phyloP scores from a whole-genome alignment of 2,113 vertebrate species.

The Silurus meridionalis region DNA sequence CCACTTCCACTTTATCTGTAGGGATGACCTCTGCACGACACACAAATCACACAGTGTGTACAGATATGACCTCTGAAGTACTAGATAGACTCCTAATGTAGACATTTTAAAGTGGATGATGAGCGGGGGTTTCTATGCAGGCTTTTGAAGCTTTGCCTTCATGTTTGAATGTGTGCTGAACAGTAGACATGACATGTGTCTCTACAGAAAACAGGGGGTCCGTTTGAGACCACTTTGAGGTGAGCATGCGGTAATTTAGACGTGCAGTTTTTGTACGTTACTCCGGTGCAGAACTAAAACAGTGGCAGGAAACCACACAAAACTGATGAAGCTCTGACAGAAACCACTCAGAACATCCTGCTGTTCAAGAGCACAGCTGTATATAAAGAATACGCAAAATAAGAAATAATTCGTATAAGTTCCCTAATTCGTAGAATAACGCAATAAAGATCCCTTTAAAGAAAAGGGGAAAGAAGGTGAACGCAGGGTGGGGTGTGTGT shows the following conservation, averaged over 20 bases:
- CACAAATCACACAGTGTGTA: neutral
- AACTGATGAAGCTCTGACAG: too few species aligned
- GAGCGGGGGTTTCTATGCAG: neutral
- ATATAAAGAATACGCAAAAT: neutral
- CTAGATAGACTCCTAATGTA: too few species aligned
- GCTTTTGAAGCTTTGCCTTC: too few species aligned
- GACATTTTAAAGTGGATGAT: neutral
- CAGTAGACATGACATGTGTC: neutral
- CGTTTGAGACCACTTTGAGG: neutral
- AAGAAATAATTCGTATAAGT: neutral
- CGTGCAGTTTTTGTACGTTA: neutral
- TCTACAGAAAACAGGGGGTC: neutral
- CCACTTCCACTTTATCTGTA: constrained; percentile 84
- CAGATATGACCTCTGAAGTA: neutral
- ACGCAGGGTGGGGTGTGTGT: neutral
- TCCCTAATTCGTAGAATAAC: too few species aligned
- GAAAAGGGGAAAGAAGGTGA: too few species aligned
- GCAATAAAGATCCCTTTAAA: too few species aligned
- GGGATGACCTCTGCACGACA: constrained; percentile 77
- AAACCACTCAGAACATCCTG: neutral
- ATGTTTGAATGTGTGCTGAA: too few species aligned
- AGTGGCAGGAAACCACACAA: neutral
- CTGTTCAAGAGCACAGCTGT: neutral
- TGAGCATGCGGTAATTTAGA: neutral
- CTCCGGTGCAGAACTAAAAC: neutral